phyloP scores from a whole-genome alignment of 2,888 invertebrate genomes.

The Galerucella nymphaeae region DNA sequence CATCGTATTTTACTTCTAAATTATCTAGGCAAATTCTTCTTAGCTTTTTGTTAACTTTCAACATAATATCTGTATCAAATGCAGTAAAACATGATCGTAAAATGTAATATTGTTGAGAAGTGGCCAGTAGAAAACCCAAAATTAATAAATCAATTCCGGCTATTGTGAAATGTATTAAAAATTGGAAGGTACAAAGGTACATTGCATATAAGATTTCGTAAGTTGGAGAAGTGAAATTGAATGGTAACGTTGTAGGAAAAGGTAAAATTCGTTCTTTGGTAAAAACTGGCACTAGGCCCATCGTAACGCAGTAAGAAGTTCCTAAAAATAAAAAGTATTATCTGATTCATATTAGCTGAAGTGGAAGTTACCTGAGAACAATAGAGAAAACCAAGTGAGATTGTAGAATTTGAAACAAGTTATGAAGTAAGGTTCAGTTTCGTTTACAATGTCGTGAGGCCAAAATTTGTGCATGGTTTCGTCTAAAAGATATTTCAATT shows the following conservation, averaged over 20 bases:
- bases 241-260: background rate
- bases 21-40: background rate
- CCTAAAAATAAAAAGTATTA: background rate
- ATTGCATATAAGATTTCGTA: background rate
- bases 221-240: background rate
- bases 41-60: background rate
- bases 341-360: no score
- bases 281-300: background rate
- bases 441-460: background rate
- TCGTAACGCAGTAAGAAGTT: background rate
- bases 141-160: background rate
- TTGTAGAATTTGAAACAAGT: background rate
- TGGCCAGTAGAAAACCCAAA: background rate
- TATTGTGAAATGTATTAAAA: background rate
- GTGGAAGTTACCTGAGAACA: background rate
- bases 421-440: background rate
- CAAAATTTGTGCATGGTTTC: background rate
- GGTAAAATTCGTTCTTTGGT: background rate
- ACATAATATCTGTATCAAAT: background rate
- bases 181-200: background rate
- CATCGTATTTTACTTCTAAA: background rate
- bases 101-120: slow-evolving; percentile 2
- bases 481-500: background rate
- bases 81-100: background rate
- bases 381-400: background rate